Percentiles rank a stretch among this genome's conserved stretches.
Conservation (phyloP, 2,888 invertebrate genomes). For the Lamellibrachia columna region DNA sequence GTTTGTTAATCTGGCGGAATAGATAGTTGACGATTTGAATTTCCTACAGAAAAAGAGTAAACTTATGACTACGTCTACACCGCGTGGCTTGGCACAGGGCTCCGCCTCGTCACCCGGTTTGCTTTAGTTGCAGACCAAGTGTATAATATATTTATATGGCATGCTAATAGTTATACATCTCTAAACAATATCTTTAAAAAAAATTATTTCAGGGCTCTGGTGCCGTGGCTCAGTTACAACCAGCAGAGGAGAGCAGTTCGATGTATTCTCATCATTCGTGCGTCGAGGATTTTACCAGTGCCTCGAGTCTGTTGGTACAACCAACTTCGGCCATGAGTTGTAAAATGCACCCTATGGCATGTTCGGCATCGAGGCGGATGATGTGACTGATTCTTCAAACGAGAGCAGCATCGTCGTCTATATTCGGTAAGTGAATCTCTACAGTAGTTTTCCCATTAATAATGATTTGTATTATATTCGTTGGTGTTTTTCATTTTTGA, state of each 20-base stretch:
- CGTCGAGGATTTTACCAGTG: background rate
- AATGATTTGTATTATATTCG: no score
- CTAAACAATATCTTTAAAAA: no score
- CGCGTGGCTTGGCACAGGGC: no score
- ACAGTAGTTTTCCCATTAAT: background rate
- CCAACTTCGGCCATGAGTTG: background rate
- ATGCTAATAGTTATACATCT: no score
- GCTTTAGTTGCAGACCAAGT: background rate
- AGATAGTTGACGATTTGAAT: no score
- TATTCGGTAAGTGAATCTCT: background rate
- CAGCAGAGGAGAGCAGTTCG: background rate
- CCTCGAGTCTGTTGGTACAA: background rate
- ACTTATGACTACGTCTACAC: no score
- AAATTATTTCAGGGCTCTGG: background rate
- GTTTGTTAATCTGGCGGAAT: no score
- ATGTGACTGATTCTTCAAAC: no score
- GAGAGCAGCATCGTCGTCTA: no score
- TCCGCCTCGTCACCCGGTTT: background rate
- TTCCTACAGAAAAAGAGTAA: no score
- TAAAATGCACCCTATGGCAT: background rate
- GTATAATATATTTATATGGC: background rate
- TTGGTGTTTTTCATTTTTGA: background rate
- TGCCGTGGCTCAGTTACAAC: background rate
- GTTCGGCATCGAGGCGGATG: background rate
- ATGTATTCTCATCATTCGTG: background rate